Conservation (phyloP, 92 coral and sea anemone species). For the Metridium senile region DNA sequence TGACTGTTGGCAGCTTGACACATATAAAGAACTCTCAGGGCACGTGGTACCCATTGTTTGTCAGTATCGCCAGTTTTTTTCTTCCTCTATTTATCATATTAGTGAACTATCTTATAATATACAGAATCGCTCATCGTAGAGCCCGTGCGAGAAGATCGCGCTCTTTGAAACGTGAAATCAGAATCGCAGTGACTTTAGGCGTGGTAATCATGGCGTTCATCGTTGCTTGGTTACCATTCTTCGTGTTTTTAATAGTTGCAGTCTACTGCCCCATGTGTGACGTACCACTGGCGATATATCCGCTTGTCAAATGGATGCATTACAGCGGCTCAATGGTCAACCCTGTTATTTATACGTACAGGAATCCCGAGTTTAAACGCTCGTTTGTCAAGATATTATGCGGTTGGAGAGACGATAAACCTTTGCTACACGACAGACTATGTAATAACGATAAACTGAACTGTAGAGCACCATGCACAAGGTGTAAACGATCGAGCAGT, state of each 20-base stretch:
- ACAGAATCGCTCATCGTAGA: constrained; percentile 78
- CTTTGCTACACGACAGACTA: constrained; percentile 1
- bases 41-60: constrained; percentile 72
- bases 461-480: neutral
- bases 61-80: constrained; percentile 76
- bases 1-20: constrained; percentile 59
- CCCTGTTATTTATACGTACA: constrained; percentile 85
- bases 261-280: constrained; percentile 47
- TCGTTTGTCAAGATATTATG: constrained; percentile 69
- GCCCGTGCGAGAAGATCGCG: constrained; percentile 75
- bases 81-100: constrained; percentile 74
- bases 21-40: constrained; percentile 34
- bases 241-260: constrained; percentile 52
- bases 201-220: constrained; percentile 90
- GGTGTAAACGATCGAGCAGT: constrained; percentile 28
- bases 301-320: constrained; percentile 90
- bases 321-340: constrained; percentile 91
- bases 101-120: constrained; percentile 76
- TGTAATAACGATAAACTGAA: constrained; percentile 7
- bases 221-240: constrained; percentile 86
- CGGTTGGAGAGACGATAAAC: constrained; percentile 35
- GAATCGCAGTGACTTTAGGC: constrained; percentile 89
- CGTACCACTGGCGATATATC: constrained; percentile 45
- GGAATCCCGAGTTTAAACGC: constrained; percentile 75
- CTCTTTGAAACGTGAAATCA: constrained; percentile 82